A percentile compares a stretch with the other conserved stretches of the same genome.
These are phyloP conservation scores for Picathartes gymnocephalus DNA, from an alignment of 2,113 vertebrate genomes.

Conservation along the genomic window DNA sequence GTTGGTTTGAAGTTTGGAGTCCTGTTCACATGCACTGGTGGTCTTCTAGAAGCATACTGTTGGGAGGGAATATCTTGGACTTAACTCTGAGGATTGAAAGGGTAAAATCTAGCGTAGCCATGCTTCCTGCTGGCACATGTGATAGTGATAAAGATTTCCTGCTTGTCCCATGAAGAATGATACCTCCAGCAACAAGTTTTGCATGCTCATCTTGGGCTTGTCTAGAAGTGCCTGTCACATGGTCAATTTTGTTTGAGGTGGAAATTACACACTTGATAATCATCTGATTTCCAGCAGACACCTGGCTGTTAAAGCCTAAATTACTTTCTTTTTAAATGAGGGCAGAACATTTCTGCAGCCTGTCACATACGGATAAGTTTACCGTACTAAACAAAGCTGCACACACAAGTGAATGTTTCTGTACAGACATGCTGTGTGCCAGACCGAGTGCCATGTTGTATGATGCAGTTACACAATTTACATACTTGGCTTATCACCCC, in stretches of 20 bases:
- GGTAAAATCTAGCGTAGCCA: background rate
- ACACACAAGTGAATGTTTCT: background rate
- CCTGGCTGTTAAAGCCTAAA: background rate
- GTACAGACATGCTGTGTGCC: background rate
- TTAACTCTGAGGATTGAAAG: background rate
- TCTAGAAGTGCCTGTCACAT: background rate
- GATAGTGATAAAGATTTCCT: background rate
- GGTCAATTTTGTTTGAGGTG: background rate
- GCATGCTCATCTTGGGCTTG: background rate
- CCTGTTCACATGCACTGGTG: background rate
- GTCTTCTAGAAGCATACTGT: background rate
- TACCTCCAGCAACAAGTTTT: background rate
- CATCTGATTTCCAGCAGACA: background rate
- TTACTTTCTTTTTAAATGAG: background rate
- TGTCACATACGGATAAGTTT: background rate
- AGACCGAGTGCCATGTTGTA: accelerated
- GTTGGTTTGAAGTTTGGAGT: background rate
- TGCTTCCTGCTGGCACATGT: background rate
- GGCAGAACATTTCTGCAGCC: background rate
- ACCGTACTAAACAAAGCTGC: background rate
- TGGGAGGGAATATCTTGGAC: background rate
- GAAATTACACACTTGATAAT: background rate
- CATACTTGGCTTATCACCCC: background rate
- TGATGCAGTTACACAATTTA: background rate
- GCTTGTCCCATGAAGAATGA: background rate